phyloP scores from a whole-genome alignment of 2,888 invertebrate species.

The Caenorhabditis sp. region DNA sequence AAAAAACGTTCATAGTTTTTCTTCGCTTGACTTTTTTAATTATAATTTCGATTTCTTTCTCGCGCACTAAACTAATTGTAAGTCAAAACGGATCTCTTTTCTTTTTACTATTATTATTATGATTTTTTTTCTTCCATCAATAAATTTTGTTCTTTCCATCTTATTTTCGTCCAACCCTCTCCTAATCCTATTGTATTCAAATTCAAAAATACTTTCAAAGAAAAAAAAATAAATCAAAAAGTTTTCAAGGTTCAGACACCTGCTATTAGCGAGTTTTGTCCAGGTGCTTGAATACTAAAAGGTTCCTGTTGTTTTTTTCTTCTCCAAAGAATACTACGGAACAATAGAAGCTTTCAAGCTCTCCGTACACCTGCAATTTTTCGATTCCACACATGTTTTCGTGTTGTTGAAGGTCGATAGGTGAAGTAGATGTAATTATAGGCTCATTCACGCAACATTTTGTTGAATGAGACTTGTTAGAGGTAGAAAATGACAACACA shows the following conservation, averaged over 20 bases:
- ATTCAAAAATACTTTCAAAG: background rate
- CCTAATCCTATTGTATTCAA: background rate
- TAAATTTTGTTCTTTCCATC: background rate
- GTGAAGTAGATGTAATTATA: background rate
- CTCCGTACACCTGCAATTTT: background rate
- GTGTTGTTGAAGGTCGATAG: background rate
- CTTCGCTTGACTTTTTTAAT: background rate
- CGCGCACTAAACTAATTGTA: background rate
- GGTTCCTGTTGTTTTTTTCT: background rate
- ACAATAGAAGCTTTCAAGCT: background rate
- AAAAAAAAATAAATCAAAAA: background rate
- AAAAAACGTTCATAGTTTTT: no score
- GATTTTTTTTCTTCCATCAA: background rate
- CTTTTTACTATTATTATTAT: background rate
- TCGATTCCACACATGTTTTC: background rate
- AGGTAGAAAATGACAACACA: background rate
- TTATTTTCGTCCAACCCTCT: background rate
- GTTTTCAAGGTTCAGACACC: conserved; percentile 1
- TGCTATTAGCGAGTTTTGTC: background rate
- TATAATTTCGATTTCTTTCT: background rate
- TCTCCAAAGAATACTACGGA: background rate
- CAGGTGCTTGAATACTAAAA: no score
- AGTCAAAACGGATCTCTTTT: background rate
- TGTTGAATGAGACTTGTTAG: background rate
- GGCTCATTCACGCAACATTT: background rate